Evolutionary conservation across 2,888 invertebrate species (phyloP), one percentile per base, ranked within the genome.

Genomic region (Mamestra brassicae): DNA sequence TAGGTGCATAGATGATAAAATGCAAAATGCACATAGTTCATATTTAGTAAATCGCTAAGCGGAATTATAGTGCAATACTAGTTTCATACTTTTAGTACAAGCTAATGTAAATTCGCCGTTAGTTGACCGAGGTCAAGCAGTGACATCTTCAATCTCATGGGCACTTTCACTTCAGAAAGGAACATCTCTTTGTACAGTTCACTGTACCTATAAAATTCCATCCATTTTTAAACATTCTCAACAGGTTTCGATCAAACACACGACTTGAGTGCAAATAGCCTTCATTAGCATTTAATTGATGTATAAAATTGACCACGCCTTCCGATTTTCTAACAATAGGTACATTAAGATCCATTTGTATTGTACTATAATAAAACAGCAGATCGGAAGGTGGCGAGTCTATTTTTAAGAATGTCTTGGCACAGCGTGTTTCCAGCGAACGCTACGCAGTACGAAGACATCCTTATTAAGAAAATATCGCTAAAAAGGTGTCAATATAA

Each of bases 81-180:
- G 1, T 34, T 42, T 45, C 6, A 45, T n/a, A 42, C 15, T 7
- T 73, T 34, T 74, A 42, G 1, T 13, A 61, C 11, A n/a, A 42
- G 26, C 15, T 2, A 58, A 38, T n/a, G 17, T 17, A 17, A 4
- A 26, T 45, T 50, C 8, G 13, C 36, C 17, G 38, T 58, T 15
- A 15, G 1, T 38, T 70, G 54, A 38, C 45, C 1, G 8, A 38
- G 34, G 47, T 78, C 60, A 47, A 15, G 3, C 15, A 34, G 10
- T 42, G 7, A 52, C 58, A 70, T 42, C 38, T 61, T 45, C 70
- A 69, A 38, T 38, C 8, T 52, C 26, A 36, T 52, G 11, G 15
- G 2, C n/a, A 78, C 78, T 78, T 70, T 78, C 71, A 42, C 76
- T 54, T 38, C 6, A 11, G 42, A 52, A 58, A 52, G 47, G 8